A percentile compares a stretch with the other conserved stretches of the same genome.
Evolutionary conservation across 2,888 invertebrate genomes (phyloP).

Genomic region (Aspidiotus destructor): DNA sequence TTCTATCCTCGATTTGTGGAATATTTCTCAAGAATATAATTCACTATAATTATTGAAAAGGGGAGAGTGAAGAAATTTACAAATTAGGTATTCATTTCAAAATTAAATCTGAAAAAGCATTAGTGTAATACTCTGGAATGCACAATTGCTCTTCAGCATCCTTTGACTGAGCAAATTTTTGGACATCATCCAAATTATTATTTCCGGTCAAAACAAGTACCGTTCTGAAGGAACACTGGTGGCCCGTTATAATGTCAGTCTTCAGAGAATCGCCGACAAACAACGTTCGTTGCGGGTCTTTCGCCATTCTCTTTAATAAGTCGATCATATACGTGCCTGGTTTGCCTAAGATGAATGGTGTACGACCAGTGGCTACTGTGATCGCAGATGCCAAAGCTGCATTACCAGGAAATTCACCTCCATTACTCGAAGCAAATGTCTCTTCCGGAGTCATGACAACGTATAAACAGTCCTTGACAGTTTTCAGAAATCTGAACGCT

Average conservation of each 20-base stretch:
- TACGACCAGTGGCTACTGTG: slow-evolving; percentile 68
- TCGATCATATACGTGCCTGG: slow-evolving; percentile 76
- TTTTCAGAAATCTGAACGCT: slow-evolving; percentile 72
- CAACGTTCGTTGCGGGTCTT: slow-evolving; percentile 67
- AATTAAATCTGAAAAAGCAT: slow-evolving; percentile 30
- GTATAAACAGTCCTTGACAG: slow-evolving; percentile 68
- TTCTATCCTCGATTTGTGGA: too few relatives aligned
- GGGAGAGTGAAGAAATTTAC: too few relatives aligned
- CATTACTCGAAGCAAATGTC: slow-evolving; percentile 54
- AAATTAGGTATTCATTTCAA: not conserved
- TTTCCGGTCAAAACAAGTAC: slow-evolving; percentile 80
- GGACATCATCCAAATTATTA: slow-evolving; percentile 53
- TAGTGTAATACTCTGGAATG: slow-evolving; percentile 42
- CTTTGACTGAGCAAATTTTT: slow-evolving; percentile 45
- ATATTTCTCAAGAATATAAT: too few relatives aligned
- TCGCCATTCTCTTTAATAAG: slow-evolving; percentile 55
- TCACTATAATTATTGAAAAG: too few relatives aligned
- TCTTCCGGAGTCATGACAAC: slow-evolving; percentile 92
- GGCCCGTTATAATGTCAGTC: slow-evolving; percentile 86
- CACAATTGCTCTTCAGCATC: slow-evolving; percentile 35
- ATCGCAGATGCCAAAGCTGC: slow-evolving; percentile 80
- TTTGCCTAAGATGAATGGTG: slow-evolving; percentile 79
- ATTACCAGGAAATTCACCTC: slow-evolving; percentile 59
- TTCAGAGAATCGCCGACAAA: slow-evolving; percentile 91
- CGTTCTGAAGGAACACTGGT: slow-evolving; percentile 77